Evolutionary conservation across 2,888 invertebrate species (phyloP), one percentile per base, ranked within the genome.

Genomic region (Sphecodes monilicornis): DNA sequence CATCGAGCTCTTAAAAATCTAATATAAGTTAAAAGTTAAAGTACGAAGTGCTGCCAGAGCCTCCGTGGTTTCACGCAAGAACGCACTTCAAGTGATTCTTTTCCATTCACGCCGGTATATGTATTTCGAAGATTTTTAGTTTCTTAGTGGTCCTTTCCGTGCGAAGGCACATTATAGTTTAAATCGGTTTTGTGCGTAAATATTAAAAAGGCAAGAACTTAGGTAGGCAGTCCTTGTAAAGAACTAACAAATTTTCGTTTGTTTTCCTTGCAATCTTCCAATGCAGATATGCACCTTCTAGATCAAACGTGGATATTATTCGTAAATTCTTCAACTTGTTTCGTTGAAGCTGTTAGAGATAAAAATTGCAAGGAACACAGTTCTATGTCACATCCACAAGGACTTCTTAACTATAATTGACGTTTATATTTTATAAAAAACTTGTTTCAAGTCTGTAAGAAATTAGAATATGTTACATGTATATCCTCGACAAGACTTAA

Each of bases 211-310:
- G 71, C 84, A 84, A 84, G 76, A 79, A 70, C 32, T 36, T 85
- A 22, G 41, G 46, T 84, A 69, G 54, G 22, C 16, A 54, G 29
- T 70, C 83, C 76, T 79, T 82, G 77, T 75, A 77, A 83, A 74
- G 50, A 82, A n/a, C 57, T 68, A 80, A 78, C 78, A 70, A 84
- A 76, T 26, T 76, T 72, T 69, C 32, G n/a, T 74, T 75, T 26
- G 41, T 0, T 68, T 84, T 86, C 78, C 69, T 72, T 84, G 68
- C 84, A 88, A 78, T 78, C 76, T 78, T 78, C 66, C n/a, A 41
- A 36, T 57, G 50, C 29, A 1, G 8, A 64, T 66, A 66, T 57
- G 26, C 26, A 57, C 46, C 39, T 26, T 13, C 13, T 64, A 60
- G 16, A 16, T 29, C 18, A 6, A 66, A 46, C n/a, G 13, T 16